Base-by-base conservation (phyloP, 2,888 invertebrate species). In the Ichneumon xanthorius region DNA sequence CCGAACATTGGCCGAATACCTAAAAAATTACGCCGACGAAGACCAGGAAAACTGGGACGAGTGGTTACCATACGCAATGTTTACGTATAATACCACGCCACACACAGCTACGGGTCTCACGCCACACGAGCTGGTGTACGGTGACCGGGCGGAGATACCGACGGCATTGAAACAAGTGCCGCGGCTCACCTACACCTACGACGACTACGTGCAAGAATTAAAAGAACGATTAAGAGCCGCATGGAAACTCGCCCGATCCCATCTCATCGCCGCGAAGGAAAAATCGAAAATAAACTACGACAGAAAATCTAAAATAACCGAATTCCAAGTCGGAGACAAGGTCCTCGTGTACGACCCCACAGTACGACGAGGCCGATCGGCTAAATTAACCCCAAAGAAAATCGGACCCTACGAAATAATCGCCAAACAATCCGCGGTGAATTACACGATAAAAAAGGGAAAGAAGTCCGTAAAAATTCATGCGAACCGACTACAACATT, bases 71-170 rank as follows among this genome's bases (percentile, higher is more conserved):
- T 37, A 6, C 37, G 37, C 37, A 2, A 30, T 30, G 30, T 30
- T 30, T 2, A 30, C 85, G 1, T 89, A 89, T 22, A 87, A 88
- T 11, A 82, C 83, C 33, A 78, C 78, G 9, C 71, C 75, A 14
- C 88, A 90, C 37, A 78, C 71, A n/a, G 55, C 70, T 14, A 79
- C 79, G 14, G 68, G 73, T 30, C 73, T 71, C 65, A 73, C 85
- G 0, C 80, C 82, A 1, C 71, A 70, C n/a, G n/a, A n/a, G n/a
- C n/a, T n/a, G n/a, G n/a, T n/a, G n/a, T n/a, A n/a, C n/a, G n/a
- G n/a, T n/a, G 22, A 76, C 30, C 30, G 30, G 4, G 30, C 30
- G 4, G 30, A 30, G 30, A 30, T 4, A 30, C 30, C 30, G 30
- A 30, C 30, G 30, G 30, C 30, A 4, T 4, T 30, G 30, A 4